phyloP scores from a whole-genome alignment of 1,140 invertebrate species.

The Heterodera carotae region DNA sequence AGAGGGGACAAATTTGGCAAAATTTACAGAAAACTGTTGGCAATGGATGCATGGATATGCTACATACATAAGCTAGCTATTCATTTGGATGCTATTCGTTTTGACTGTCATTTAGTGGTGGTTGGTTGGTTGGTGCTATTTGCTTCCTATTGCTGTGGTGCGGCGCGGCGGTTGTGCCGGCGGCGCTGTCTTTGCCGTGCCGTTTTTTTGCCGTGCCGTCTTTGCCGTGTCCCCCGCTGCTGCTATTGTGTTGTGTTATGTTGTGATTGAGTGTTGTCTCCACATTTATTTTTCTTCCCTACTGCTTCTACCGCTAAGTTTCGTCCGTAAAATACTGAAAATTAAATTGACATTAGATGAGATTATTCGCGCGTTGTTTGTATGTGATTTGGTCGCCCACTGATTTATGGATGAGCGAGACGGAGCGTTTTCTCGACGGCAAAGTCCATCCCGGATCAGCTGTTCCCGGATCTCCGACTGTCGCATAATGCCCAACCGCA shows the following conservation, averaged over 20 bases:
- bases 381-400: conserved; percentile 31
- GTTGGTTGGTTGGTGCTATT: no score
- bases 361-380: not conserved
- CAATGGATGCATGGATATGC: no score
- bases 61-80: no score
- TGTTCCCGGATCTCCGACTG: conserved; percentile 65
- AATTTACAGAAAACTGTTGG: no score
- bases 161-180: not conserved
- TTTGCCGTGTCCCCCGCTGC: no score
- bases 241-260: no score
- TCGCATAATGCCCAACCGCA: conserved; percentile 56
- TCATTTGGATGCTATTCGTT: no score
- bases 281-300: not conserved
- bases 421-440: conserved; percentile 57
- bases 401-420: conserved; percentile 62
- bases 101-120: no score
- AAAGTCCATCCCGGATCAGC: conserved; percentile 60
- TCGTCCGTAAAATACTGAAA: conserved; percentile 63
- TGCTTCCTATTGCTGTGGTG: no score
- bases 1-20: no score
- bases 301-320: conserved; percentile 38
- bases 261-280: not conserved
- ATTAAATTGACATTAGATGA: no score
- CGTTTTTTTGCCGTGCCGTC: not conserved
- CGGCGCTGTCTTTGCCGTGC: not conserved